Percentiles rank a stretch among this genome's conserved stretches.
These are phyloP conservation scores for Elysia crispata DNA, from an alignment of 2,888 invertebrate species.

Conservation along the genomic window DNA sequence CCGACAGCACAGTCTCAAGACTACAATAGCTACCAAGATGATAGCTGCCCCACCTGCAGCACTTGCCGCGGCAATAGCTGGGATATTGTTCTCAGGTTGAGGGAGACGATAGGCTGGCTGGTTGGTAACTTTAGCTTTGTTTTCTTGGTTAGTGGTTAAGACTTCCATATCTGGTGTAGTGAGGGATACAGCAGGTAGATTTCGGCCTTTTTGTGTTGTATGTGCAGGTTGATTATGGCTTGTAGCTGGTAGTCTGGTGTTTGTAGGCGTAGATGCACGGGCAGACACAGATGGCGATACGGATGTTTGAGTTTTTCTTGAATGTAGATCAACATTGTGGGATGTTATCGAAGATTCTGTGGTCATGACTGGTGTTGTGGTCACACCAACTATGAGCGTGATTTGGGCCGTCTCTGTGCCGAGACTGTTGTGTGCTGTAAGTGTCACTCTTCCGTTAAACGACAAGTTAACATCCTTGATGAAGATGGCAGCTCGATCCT, in stretches of 20 bases:
- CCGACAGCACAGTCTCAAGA: too few species aligned
- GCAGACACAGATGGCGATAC: background rate
- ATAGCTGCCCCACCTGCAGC: background rate
- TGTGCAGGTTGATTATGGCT: background rate
- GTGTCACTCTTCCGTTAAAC: slow-evolving; percentile 55
- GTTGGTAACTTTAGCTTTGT: too few species aligned
- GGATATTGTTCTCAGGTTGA: background rate
- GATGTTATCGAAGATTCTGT: background rate
- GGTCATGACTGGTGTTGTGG: slow-evolving; percentile 12
- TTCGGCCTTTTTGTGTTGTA: too few species aligned
- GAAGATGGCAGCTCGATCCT: background rate
- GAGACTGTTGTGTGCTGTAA: slow-evolving; percentile 46
- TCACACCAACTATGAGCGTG: slow-evolving; percentile 12
- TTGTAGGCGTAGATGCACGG: background rate
- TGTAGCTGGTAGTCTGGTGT: background rate
- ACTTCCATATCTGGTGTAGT: too few species aligned
- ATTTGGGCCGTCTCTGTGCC: slow-evolving; percentile 46
- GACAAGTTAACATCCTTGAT: slow-evolving; percentile 39
- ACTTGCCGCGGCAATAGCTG: slow-evolving; percentile 23
- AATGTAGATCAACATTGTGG: too few species aligned
- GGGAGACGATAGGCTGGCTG: too few species aligned
- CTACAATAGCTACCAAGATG: too few species aligned
- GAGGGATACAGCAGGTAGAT: too few species aligned
- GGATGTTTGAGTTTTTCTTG: background rate
- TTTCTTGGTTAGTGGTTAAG: too few species aligned